Percentiles rank a stretch among this genome's conserved stretches.
Conservation (phyloP, 2,888 invertebrate genomes). For the Antheraea assamensis region DNA sequence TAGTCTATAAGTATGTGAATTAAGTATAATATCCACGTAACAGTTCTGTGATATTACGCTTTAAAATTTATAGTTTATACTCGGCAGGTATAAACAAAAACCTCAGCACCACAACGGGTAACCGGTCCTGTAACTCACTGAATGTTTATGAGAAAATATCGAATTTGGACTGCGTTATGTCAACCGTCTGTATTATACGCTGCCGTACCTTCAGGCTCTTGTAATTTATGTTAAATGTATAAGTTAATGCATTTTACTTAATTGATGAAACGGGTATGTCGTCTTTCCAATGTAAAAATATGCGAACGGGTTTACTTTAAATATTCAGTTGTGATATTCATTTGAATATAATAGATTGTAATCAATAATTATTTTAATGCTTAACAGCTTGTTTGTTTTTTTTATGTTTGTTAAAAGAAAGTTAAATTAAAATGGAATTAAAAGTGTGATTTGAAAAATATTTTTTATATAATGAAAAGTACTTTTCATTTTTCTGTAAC, state of each 20-base stretch:
- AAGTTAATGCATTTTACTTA: not conserved
- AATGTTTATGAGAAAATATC: slow-evolving; percentile 7
- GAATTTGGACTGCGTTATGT: slow-evolving; percentile 11
- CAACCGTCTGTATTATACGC: slow-evolving; percentile 1
- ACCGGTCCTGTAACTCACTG: slow-evolving; percentile 1
- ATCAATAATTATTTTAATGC: too few species aligned
- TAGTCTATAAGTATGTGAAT: too few species aligned
- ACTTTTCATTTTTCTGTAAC: too few species aligned
- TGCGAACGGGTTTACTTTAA: not conserved
- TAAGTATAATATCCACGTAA: not conserved
- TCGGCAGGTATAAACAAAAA: not conserved
- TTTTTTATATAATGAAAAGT: too few species aligned
- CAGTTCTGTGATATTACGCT: not conserved
- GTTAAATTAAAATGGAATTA: too few species aligned
- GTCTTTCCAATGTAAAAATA: not conserved
- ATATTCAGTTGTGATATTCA: not conserved
- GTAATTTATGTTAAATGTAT: not conserved
- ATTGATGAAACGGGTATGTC: not conserved
- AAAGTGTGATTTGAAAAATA: too few species aligned
- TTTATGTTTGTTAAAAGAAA: too few species aligned
- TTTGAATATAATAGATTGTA: too few species aligned
- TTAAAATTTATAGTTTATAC: not conserved
- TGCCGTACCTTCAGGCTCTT: not conserved
- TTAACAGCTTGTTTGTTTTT: too few species aligned
- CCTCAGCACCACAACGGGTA: not conserved